A percentile compares a stretch with the other conserved stretches of the same genome.
Evolutionary conservation across 2,888 invertebrate genomes (phyloP).

Genomic region (Callyntrura guangdongensis): DNA sequence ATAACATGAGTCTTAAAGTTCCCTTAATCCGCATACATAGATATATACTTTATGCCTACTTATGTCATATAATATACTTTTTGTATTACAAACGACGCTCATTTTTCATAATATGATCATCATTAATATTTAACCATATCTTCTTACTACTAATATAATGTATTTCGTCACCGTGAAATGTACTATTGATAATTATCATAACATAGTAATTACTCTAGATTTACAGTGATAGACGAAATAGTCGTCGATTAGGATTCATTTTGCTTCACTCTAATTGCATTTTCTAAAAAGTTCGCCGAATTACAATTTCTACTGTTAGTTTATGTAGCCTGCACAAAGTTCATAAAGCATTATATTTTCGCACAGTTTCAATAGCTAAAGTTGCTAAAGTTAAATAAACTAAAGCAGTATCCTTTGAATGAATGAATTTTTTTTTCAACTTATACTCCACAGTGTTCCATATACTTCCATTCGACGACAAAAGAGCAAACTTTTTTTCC

Average conservation of each 20-base stretch:
- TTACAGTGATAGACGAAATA: slow-evolving; percentile 15
- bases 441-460: background rate
- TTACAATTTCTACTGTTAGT: background rate
- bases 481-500: background rate
- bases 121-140: slow-evolving; percentile 7
- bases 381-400: background rate
- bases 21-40: slow-evolving; percentile 24
- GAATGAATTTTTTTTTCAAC: background rate
- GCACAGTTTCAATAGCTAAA: background rate
- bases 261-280: background rate
- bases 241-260: background rate
- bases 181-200: background rate
- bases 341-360: too few species aligned
- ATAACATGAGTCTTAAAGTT: slow-evolving; percentile 63
- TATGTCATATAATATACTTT: slow-evolving; percentile 19
- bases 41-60: slow-evolving; percentile 15
- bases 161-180: slow-evolving; percentile 11
- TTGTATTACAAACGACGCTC: slow-evolving; percentile 46
- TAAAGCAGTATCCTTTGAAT: background rate
- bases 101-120: slow-evolving; percentile 14
- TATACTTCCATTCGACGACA: too few species aligned
- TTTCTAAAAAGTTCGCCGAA: slow-evolving; percentile 25
- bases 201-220: background rate
- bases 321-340: background rate
- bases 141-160: slow-evolving; percentile 6